phyloP scores from a whole-genome alignment of 2,797 vertebrate species.

The Melanotaenia pygmaea region DNA sequence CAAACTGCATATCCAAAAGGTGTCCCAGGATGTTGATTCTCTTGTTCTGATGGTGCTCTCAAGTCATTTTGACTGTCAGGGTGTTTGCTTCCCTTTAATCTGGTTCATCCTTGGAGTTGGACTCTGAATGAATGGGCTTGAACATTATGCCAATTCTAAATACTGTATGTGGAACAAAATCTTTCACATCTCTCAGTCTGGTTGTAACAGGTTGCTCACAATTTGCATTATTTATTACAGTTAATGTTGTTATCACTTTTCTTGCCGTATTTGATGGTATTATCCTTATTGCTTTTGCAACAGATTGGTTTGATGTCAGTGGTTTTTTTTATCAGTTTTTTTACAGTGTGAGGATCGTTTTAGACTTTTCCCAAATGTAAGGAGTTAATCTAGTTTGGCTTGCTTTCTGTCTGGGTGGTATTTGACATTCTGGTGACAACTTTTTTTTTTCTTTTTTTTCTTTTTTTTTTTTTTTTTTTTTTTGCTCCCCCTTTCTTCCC shows the following conservation, averaged over 20 bases:
- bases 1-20: conserved; percentile 44
- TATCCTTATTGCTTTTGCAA: conserved; percentile 79
- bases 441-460: conserved; percentile 25
- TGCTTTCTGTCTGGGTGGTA: conserved; percentile 68
- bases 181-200: conserved; percentile 67
- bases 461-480: neutral
- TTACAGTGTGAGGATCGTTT: conserved; percentile 56
- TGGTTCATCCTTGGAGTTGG: conserved; percentile 63
- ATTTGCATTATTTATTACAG: conserved; percentile 82
- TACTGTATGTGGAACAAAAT: conserved; percentile 57
- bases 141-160: conserved; percentile 53
- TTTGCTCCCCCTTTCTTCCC: conserved; percentile 19
- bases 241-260: conserved; percentile 80
- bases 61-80: conserved; percentile 59
- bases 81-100: conserved; percentile 82
- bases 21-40: conserved; percentile 54
- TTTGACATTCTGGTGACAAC: conserved; percentile 63
- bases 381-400: conserved; percentile 62
- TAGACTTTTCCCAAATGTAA: conserved; percentile 62
- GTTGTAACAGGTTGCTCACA: conserved; percentile 69
- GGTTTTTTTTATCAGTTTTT: conserved; percentile 72
- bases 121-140: conserved; percentile 56
- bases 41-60: conserved; percentile 71
- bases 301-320: conserved; percentile 77
- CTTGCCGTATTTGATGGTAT: conserved; percentile 82